phyloP scores from a whole-genome alignment of 2,113 vertebrate genomes.

The Lepidothrix coronata region DNA sequence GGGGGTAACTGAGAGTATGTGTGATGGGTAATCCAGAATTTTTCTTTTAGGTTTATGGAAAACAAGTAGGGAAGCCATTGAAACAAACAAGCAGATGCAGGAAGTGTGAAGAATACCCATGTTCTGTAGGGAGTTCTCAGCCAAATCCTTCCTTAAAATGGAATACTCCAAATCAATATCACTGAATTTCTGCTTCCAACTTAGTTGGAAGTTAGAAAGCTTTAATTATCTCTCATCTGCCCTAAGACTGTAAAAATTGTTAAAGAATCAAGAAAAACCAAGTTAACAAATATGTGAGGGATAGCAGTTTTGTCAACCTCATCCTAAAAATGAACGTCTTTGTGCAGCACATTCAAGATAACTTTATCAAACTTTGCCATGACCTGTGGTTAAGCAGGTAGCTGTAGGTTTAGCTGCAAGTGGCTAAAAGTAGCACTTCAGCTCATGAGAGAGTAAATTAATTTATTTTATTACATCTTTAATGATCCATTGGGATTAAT shows the following conservation, averaged over 20 bases:
- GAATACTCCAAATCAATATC: neutral
- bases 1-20: neutral
- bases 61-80: neutral
- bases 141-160: neutral
- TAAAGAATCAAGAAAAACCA: neutral
- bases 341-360: neutral
- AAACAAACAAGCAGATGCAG: neutral
- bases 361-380: neutral
- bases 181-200: neutral
- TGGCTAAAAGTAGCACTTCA: neutral
- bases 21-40: neutral
- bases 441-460: neutral
- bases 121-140: neutral
- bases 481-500: neutral
- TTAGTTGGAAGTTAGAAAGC: neutral
- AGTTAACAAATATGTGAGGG: neutral
- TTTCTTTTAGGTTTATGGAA: neutral
- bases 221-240: neutral
- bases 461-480: conserved; percentile 5
- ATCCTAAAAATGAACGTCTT: neutral
- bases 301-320: neutral
- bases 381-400: neutral
- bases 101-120: neutral
- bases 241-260: neutral
- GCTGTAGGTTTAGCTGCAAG: neutral